Evolutionary conservation across 2,888 invertebrate species (phyloP).

Genomic region (Caprella mutica): DNA sequence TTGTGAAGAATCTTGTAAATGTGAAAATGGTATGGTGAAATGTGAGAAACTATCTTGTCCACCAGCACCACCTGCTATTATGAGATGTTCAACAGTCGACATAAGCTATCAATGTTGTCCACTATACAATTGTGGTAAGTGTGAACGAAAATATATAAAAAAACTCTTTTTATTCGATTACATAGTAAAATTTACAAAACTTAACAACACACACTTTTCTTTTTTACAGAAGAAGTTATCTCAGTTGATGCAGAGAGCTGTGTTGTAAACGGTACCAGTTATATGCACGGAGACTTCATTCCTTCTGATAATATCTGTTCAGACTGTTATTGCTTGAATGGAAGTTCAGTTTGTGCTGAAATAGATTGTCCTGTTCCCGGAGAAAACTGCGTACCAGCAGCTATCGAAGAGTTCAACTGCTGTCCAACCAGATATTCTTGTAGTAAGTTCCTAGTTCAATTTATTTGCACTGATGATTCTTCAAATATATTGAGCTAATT

Average conservation of each 20-base stretch:
- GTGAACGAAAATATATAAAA: no score
- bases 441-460: slow-evolving; percentile 13
- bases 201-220: no score
- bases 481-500: no score
- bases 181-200: no score
- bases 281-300: slow-evolving; percentile 16
- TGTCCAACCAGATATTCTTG: slow-evolving; percentile 27
- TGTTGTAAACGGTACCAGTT: slow-evolving; percentile 7
- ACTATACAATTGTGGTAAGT: slow-evolving; percentile 52
- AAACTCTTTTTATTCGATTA: no score
- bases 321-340: slow-evolving; percentile 21
- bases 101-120: slow-evolving; percentile 52
- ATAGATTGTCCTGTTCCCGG: slow-evolving; percentile 17
- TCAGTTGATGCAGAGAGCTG: slow-evolving; percentile 6
- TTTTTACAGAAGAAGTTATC: no score
- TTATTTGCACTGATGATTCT: no score
- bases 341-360: slow-evolving; percentile 17
- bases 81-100: slow-evolving; percentile 54
- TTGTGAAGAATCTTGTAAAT: no score
- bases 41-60: no score
- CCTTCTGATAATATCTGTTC: slow-evolving; percentile 11
- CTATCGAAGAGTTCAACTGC: slow-evolving; percentile 1
- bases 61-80: slow-evolving; percentile 54
- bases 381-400: slow-evolving; percentile 10
- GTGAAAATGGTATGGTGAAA: no score